Evolutionary conservation across 2,888 invertebrate species (phyloP), one percentile per base, ranked within the genome.

Genomic region (Eilema griseolum): DNA sequence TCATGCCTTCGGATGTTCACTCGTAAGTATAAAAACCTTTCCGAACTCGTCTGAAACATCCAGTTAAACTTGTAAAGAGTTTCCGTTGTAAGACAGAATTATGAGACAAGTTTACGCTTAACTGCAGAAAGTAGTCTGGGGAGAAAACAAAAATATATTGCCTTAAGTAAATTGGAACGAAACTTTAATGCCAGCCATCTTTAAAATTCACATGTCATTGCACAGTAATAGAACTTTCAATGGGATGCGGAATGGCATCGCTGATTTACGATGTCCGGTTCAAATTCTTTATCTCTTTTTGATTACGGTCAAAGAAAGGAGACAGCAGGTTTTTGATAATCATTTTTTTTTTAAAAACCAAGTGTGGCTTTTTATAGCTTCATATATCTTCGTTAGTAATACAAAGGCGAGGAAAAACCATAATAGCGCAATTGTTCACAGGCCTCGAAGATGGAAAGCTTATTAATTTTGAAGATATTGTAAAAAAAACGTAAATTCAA

Each of bases 41-140:
- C 76, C 74, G 77, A 86, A 89, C 85, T 89, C 86, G 78, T 74
- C 79, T 80, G 86, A 88, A 89, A 90, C 90, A 89, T 89, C 83
- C 80, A 87, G 89, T 88, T 88, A 85, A 86, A 90, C 88, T 91
- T 90, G 89, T 86, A 86, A 89, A 91, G 89, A 88, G 87, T 89
- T 92, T 89, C 89, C 89, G 85, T 80, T 74, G 82, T 83, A 82
- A 81, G 87, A 82, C 85, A 86, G 88, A 92, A 87, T 93, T 93
- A 93, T 91, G 92, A 88, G 86, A 77, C 83, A 92, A 93, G 89
- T 92, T 92, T 85, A 85, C 84, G 76, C 74, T 79, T 81, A 80
- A 83, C 82, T 82, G 83, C 82, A 79, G 83, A 84, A 82, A 86
- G 81, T 76, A 75, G 77, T 79, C 77, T 77, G 78, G 79, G 76